These are phyloP conservation scores for Pseudocheirus occidentalis DNA, from an alignment of 2,797 vertebrate genomes.

Conservation along the genomic window DNA sequence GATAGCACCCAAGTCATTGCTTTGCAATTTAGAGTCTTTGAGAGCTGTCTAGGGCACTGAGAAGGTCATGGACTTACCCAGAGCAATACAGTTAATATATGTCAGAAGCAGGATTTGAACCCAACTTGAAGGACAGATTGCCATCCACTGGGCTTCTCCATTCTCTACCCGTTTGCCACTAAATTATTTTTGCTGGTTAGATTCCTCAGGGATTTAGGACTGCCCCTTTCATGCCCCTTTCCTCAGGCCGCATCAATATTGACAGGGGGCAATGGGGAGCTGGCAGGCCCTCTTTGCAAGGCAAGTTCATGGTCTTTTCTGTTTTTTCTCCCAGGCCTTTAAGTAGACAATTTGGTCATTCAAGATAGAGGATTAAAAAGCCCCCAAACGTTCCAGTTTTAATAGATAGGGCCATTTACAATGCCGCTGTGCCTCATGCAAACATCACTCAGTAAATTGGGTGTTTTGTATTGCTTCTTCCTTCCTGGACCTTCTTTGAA, in stretches of 20 bases:
- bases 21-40: too few species aligned
- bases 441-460: too few species aligned
- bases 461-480: too few species aligned
- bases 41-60: neutral
- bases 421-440: too few species aligned
- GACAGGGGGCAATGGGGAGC: neutral
- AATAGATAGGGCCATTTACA: neutral
- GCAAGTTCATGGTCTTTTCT: slow-evolving; percentile 37
- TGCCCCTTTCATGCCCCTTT: too few species aligned
- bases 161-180: neutral
- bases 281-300: slow-evolving; percentile 28
- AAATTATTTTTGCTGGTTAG: neutral
- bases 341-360: neutral
- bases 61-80: neutral
- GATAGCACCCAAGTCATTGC: too few species aligned
- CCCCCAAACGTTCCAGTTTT: slow-evolving; percentile 3
- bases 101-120: neutral
- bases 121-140: neutral
- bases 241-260: slow-evolving; percentile 41
- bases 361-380: neutral
- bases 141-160: neutral
- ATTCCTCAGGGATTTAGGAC: too few species aligned
- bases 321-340: slow-evolving; percentile 6
- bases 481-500: too few species aligned
- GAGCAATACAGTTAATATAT: neutral